A percentile compares a stretch with the other conserved stretches of the same genome.
Conservation (phyloP, 2,888 invertebrate genomes). For the Pandemis corylana region DNA sequence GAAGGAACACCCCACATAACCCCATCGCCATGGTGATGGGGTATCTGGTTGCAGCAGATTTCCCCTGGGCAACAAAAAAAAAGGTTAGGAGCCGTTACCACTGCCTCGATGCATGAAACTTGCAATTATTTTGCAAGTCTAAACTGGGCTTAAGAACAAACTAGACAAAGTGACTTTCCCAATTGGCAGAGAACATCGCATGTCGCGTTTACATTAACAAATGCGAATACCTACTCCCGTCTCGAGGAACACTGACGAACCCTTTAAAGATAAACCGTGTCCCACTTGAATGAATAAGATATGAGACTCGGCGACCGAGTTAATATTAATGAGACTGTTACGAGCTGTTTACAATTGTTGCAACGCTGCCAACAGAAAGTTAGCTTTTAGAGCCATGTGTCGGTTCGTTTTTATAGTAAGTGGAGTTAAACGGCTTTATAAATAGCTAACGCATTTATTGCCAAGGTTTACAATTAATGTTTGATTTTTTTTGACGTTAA, state of each 20-base stretch:
- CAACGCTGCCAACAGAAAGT: slow-evolving; percentile 27
- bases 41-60: no score
- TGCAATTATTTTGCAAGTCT: no score
- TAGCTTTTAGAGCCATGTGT: slow-evolving; percentile 2
- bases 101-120: no score
- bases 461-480: no score
- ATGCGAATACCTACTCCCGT: slow-evolving; percentile 31
- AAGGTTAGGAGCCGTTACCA: no score
- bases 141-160: background rate
- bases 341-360: slow-evolving; percentile 53
- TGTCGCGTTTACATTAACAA: slow-evolving; percentile 32
- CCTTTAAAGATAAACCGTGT: slow-evolving; percentile 50
- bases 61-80: no score
- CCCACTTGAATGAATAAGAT: slow-evolving; percentile 54
- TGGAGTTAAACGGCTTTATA: background rate
- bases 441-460: background rate
- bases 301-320: slow-evolving; percentile 49
- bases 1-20: no score
- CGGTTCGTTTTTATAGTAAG: background rate
- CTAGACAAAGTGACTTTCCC: background rate
- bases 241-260: slow-evolving; percentile 40
- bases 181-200: slow-evolving; percentile 18
- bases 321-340: slow-evolving; percentile 57
- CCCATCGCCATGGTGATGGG: no score
- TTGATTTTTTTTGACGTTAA: no score